These are phyloP conservation scores for Sycophaga agraensis DNA, from an alignment of 1,140 invertebrate genomes.

Conservation along the genomic window DNA sequence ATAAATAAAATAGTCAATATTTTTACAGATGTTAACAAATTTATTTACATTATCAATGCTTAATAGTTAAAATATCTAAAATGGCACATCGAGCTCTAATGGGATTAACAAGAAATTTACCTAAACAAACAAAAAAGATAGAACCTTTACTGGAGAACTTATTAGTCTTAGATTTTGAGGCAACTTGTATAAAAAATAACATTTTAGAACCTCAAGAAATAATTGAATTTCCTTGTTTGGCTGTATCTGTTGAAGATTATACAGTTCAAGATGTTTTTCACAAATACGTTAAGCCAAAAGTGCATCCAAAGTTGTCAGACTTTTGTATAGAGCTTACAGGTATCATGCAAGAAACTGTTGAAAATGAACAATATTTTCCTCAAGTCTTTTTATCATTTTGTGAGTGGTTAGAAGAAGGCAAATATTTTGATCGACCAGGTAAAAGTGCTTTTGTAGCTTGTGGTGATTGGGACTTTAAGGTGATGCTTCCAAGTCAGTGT, in stretches of 20 bases:
- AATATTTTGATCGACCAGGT: slow-evolving; percentile 38
- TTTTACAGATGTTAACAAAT: no score
- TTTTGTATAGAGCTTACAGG: slow-evolving; percentile 65
- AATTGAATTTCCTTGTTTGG: slow-evolving; percentile 69
- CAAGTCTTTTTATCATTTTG: slow-evolving; percentile 45
- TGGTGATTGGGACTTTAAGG: slow-evolving; percentile 67
- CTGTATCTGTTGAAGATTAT: slow-evolving; percentile 60
- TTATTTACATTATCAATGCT: no score
- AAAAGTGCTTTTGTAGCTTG: slow-evolving; percentile 62
- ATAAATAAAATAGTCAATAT: no score
- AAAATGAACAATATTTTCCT: slow-evolving; percentile 47
- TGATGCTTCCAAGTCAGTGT: slow-evolving; percentile 64
- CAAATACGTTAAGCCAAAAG: slow-evolving; percentile 62
- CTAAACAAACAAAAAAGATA: slow-evolving; percentile 4
- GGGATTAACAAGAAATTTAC: slow-evolving; percentile 21
- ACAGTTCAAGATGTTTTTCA: slow-evolving; percentile 62
- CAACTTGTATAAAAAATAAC: slow-evolving; percentile 57
- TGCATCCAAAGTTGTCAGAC: slow-evolving; percentile 56
- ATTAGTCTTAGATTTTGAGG: slow-evolving; percentile 66
- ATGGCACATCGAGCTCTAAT: slow-evolving; percentile 41
- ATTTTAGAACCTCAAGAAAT: slow-evolving; percentile 61
- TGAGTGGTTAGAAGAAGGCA: slow-evolving; percentile 45
- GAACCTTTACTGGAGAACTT: slow-evolving; percentile 56
- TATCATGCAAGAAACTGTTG: slow-evolving; percentile 53
- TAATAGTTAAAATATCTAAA: no score